These are phyloP conservation scores for Rhinolophus ferrumequinum DNA, from an alignment of 2,113 vertebrate genomes.

Conservation along the genomic window DNA sequence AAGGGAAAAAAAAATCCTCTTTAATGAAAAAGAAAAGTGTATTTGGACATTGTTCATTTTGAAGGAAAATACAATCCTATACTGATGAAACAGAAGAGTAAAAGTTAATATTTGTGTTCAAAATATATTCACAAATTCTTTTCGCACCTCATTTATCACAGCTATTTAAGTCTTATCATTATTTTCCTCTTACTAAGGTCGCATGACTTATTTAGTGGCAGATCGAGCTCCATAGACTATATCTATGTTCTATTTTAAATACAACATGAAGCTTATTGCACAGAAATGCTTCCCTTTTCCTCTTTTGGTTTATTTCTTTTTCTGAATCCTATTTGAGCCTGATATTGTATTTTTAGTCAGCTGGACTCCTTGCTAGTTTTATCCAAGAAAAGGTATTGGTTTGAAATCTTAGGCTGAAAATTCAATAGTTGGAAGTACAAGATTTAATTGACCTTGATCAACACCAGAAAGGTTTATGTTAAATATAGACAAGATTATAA, in stretches of 20 bases:
- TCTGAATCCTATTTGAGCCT: background rate
- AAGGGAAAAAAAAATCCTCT: background rate
- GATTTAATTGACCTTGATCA: background rate
- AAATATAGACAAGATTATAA: background rate
- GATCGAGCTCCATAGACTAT: background rate
- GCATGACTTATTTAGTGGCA: background rate
- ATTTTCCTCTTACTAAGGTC: background rate
- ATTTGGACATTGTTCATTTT: background rate
- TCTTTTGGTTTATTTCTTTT: background rate
- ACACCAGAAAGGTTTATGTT: background rate
- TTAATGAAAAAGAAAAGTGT: slow-evolving; percentile 32
- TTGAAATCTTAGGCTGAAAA: background rate
- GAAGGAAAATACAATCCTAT: background rate
- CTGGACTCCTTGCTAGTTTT: background rate
- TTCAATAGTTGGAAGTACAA: background rate
- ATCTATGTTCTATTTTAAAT: slow-evolving; percentile 6
- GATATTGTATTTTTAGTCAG: background rate
- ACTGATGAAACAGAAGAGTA: background rate
- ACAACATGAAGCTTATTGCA: background rate
- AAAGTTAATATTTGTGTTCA: background rate
- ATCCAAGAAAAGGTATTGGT: background rate
- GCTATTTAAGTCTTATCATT: background rate
- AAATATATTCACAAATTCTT: background rate
- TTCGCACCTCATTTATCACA: background rate
- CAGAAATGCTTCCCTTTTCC: background rate